Base-by-base conservation (phyloP, 2,797 vertebrate species). In the Macrochelys suwanniensis region DNA sequence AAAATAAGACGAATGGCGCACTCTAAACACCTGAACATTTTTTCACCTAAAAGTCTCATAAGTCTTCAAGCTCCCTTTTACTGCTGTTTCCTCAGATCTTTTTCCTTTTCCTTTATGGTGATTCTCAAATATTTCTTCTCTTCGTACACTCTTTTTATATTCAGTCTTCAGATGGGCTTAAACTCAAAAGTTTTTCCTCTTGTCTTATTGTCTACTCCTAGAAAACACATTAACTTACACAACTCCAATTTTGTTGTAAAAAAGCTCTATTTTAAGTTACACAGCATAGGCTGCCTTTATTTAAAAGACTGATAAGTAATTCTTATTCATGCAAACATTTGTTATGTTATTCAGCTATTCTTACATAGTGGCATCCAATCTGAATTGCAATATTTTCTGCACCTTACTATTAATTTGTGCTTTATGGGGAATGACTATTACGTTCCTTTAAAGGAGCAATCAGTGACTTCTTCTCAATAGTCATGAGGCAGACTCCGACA, bases 371-470 rank as follows among this genome's bases (percentile, higher is more conserved):
- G 50, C n/a, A 88, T 78, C 13, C 87, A 92, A 37, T 9, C 61
- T 11, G 1, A 76, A 94, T 80, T 86, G 47, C 7, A 71, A 2
- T 88, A 5, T 88, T 96, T 96, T 96, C 89, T 92, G 65, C 49
- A 33, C 42, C 37, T 68, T 94, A 89, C 37, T 53, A 61, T 81
- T 96, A 89, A 96, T 89, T 96, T 91, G 84, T 47, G 50, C 65
- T 78, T 94, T 87, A 56, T 21, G 23, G 65, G 84, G 78, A 97
- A 87, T 56, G 80, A 53, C 53, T 94, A 77, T 78, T 94, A 53
- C 51, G 42, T 81, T 65, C 26, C 82, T 96, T 93, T 81, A 84
- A 21, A 91, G 50, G 93, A 90, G 54, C 54, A 94, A 90, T 91
- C 86, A 95, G 6, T n/a, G 49, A 79, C 56, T 85, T 49, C 16